Evolutionary conservation across 2,888 invertebrate species (phyloP).

Genomic region (Phalera bucephala): DNA sequence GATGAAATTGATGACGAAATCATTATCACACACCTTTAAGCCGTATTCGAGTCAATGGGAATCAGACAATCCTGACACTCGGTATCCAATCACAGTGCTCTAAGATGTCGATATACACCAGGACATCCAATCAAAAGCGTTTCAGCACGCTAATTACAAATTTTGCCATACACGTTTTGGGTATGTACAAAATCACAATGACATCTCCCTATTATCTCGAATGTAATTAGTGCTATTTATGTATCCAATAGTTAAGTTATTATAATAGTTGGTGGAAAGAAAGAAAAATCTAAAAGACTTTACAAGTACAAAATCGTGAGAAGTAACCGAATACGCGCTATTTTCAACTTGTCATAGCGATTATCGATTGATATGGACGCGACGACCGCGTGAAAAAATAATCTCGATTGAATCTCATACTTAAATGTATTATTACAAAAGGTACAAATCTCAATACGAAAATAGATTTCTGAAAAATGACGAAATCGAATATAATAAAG

Average conservation of each 20-base stretch:
- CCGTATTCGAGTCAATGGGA: conserved; percentile 14
- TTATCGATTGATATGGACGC: conserved; percentile 2
- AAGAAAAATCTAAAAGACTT: conserved; percentile 43
- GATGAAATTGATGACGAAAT: conserved; percentile 95
- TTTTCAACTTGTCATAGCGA: conserved; percentile 12
- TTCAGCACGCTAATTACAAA: conserved; percentile 7
- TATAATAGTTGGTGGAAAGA: conserved; percentile 30
- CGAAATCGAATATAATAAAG: too few species aligned
- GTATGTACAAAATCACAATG: conserved; percentile 37
- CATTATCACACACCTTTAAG: conserved; percentile 91
- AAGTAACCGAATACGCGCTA: conserved; percentile 16
- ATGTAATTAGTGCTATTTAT: conserved; percentile 59
- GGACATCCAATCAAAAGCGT: conserved; percentile 1
- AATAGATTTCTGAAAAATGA: too few species aligned
- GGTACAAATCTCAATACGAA: conserved; percentile 1
- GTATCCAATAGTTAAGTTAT: conserved; percentile 54
- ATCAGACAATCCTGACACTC: conserved; percentile 5
- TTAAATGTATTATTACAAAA: not conserved
- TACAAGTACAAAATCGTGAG: conserved; percentile 56
- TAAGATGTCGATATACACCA: conserved; percentile 11
- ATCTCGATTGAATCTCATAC: conserved; percentile 2
- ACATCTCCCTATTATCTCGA: conserved; percentile 44
- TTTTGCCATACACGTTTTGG: conserved; percentile 32
- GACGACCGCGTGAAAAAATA: not conserved
- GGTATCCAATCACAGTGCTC: conserved; percentile 13